Conservation (phyloP, 2,113 vertebrate genomes). For the Guaruba guarouba region DNA sequence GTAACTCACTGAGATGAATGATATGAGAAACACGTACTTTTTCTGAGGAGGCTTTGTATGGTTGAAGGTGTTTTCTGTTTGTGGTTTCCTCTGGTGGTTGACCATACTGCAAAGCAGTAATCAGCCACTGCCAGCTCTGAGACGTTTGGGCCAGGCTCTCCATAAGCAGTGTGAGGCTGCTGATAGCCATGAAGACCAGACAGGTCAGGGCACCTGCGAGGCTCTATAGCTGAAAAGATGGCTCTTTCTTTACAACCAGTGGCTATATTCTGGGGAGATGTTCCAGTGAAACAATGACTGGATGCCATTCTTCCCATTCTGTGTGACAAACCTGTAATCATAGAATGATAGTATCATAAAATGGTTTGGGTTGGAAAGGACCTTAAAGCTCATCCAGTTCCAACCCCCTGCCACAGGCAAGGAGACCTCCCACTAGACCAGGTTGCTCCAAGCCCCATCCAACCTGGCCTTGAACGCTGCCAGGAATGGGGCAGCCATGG, state of each 20-base stretch:
- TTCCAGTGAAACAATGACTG: neutral
- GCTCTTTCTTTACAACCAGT: neutral
- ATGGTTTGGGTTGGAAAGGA: neutral
- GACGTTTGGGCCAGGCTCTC: fast-evolving
- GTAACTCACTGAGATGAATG: neutral
- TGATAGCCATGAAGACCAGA: neutral
- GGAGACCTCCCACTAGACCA: neutral
- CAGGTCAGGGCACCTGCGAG: neutral
- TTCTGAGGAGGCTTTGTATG: neutral
- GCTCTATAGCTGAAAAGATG: neutral
- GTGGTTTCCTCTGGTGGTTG: neutral
- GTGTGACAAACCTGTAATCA: neutral
- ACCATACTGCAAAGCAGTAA: neutral
- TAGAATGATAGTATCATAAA: neutral
- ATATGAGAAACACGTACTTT: neutral
- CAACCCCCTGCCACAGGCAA: neutral
- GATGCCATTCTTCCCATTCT: neutral
- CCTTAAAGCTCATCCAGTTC: neutral
- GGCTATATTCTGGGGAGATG: neutral
- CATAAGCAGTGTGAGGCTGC: neutral
- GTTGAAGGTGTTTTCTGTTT: neutral
- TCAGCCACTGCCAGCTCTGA: neutral
- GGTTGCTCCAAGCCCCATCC: neutral
- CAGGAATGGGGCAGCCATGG: neutral
- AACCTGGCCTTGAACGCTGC: neutral